These are phyloP conservation scores for Laticauda colubrina DNA, from an alignment of 2,113 vertebrate genomes.

Conservation along the genomic window DNA sequence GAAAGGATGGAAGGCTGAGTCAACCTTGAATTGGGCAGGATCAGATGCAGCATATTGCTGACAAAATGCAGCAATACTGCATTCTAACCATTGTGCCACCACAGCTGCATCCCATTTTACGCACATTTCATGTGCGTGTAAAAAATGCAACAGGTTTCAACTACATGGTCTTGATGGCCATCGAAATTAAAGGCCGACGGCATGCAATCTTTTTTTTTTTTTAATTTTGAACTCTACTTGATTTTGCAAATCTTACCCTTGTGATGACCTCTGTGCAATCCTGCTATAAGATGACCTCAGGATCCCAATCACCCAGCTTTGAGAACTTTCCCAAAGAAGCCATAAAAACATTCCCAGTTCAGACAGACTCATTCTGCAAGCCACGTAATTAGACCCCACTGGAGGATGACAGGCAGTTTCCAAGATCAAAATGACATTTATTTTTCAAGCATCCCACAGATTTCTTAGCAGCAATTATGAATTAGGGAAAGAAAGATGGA, in stretches of 20 bases:
- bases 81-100: not conserved
- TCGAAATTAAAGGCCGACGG: not conserved
- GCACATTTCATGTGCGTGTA: not conserved
- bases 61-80: not conserved
- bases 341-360: accelerated
- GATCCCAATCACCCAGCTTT: not conserved
- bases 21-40: not conserved
- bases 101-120: not conserved
- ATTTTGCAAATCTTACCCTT: not conserved
- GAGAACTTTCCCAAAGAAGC: not conserved
- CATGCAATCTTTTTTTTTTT: not conserved
- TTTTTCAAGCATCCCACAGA: not conserved
- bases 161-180: not conserved
- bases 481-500: accelerated
- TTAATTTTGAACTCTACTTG: not conserved
- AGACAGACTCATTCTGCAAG: not conserved
- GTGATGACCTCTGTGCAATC: not conserved
- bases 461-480: not conserved
- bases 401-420: accelerated
- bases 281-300: not conserved
- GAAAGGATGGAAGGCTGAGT: not conserved
- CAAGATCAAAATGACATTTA: not conserved
- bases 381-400: not conserved
- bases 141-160: not conserved
- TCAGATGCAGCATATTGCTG: not conserved